Percentiles rank a stretch among this genome's conserved stretches.
These are phyloP conservation scores for Mylabris sibirica DNA, from an alignment of 2,888 invertebrate species.

Conservation along the genomic window DNA sequence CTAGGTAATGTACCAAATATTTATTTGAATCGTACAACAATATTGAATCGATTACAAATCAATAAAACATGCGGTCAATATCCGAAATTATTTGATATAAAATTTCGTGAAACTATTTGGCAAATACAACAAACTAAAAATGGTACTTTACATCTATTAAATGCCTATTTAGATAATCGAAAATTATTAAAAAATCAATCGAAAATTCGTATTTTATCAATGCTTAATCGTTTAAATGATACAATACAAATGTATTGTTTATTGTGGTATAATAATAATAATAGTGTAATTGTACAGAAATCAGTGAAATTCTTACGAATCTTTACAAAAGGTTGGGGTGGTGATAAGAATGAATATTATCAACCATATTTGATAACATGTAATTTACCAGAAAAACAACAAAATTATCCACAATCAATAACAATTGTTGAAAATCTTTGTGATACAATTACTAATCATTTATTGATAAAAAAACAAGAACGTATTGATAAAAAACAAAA, in stretches of 20 bases:
- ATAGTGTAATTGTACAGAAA: slow-evolving; percentile 70
- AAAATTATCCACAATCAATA: slow-evolving; percentile 81
- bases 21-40: slow-evolving; percentile 82
- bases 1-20: slow-evolving; percentile 75
- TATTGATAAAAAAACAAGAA: slow-evolving; percentile 74
- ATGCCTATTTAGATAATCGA: slow-evolving; percentile 87
- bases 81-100: slow-evolving; percentile 87
- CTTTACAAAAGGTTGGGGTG: slow-evolving; percentile 94
- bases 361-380: slow-evolving; percentile 92
- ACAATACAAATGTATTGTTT: slow-evolving; percentile 83
- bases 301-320: slow-evolving; percentile 78
- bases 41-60: slow-evolving; percentile 71
- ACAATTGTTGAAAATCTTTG: slow-evolving; percentile 86
- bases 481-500: slow-evolving; percentile 75
- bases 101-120: slow-evolving; percentile 94
- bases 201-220: slow-evolving; percentile 79
- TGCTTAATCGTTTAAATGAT: slow-evolving; percentile 90
- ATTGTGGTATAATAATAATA: slow-evolving; percentile 87
- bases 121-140: slow-evolving; percentile 82
- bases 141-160: slow-evolving; percentile 89
- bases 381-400: slow-evolving; percentile 78
- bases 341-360: slow-evolving; percentile 87
- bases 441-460: slow-evolving; percentile 83
- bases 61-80: slow-evolving; percentile 82
- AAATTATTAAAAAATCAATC: slow-evolving; percentile 78